A percentile compares a stretch with the other conserved stretches of the same genome.
Evolutionary conservation across 2,797 vertebrate genomes (phyloP).

Genomic region (Ctenopoma kingsleyae): DNA sequence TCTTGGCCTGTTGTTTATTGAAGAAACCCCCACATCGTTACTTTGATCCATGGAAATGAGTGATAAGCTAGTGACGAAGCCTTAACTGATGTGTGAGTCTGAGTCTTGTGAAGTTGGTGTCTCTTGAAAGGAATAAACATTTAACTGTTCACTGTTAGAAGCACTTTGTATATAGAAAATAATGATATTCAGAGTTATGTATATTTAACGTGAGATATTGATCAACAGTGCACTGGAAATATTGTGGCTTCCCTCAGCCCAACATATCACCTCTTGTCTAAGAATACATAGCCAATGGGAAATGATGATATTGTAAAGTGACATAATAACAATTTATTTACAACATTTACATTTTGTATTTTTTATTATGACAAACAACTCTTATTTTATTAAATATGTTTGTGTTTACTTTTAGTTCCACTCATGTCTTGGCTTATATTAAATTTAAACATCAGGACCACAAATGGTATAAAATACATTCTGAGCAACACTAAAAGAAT

Average conservation of each 20-base stretch:
- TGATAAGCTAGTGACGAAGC: slow-evolving; percentile 55
- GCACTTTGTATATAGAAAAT: slow-evolving; percentile 78
- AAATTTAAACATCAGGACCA: slow-evolving; percentile 13
- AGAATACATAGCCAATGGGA: slow-evolving; percentile 84
- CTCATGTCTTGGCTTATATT: slow-evolving; percentile 8
- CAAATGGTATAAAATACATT: not conserved
- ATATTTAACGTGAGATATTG: slow-evolving; percentile 57
- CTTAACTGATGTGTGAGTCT: slow-evolving; percentile 62
- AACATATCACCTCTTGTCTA: slow-evolving; percentile 81
- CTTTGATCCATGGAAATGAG: slow-evolving; percentile 40
- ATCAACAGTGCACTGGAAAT: slow-evolving; percentile 54
- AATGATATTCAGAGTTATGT: slow-evolving; percentile 58
- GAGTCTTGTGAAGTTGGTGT: slow-evolving; percentile 27
- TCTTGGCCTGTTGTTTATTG: slow-evolving; percentile 9
- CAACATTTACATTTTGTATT: slow-evolving; percentile 16
- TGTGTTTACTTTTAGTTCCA: slow-evolving; percentile 24
- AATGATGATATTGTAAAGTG: slow-evolving; percentile 68
- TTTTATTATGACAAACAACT: slow-evolving; percentile 14
- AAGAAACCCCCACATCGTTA: slow-evolving; percentile 9
- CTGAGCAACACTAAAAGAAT: not conserved
- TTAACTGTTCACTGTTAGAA: slow-evolving; percentile 53
- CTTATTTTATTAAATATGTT: slow-evolving; percentile 5
- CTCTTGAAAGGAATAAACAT: slow-evolving; percentile 52
- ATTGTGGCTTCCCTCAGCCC: slow-evolving; percentile 59
- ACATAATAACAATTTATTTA: slow-evolving; percentile 15